Base-by-base conservation (phyloP, 2,797 vertebrate genomes). In the Clangula hyemalis region DNA sequence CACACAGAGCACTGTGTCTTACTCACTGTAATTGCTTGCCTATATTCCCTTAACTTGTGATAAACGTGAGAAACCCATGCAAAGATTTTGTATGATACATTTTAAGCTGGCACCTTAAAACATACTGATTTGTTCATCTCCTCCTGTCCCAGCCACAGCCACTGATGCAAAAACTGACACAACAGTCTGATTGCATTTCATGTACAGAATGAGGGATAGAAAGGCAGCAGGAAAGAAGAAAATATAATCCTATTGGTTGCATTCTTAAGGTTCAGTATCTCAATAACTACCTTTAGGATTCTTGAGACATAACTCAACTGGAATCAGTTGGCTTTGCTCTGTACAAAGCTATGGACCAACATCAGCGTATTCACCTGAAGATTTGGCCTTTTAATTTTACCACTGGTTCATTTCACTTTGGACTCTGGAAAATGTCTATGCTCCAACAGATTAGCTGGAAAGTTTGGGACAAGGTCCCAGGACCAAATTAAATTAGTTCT, bases 401-500 rank as follows among this genome's bases (percentile, higher is more conserved):
- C 3, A 2, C 41, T 73, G 79, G 56, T 68, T 93, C 66, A n/a
- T 84, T 92, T 92, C 89, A 54, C 58, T 87, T 80, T 92, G 82
- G 70, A 89, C 70, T n/a, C 39, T 70, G 58, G 85, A 73, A 96
- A 92, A 86, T 20, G n/a, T 71, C 66, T 87, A 62, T 2, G 2
- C 56, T 70, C 47, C 65, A 82, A 83, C 8, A 93, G 72, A 94
- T 76, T 73, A 85, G 32, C 22, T 30, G 32, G 69, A 73, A 77
- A 83, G 28, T 91, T 95, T 90, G 87, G 69, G 95, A 86, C 81
- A 90, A 21, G 3, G 0, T 93, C 87, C 87, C 92, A 94, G 68
- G 28, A 84, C 49, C 43, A 91, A 95, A 95, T 93, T 90, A 90
- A 96, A 96, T 88, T 95, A 89, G 72, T 89, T 93, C 83, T 92